These are phyloP conservation scores for Enteromius thamalakanensis DNA, from an alignment of 2,797 vertebrate species.

Conservation along the genomic window DNA sequence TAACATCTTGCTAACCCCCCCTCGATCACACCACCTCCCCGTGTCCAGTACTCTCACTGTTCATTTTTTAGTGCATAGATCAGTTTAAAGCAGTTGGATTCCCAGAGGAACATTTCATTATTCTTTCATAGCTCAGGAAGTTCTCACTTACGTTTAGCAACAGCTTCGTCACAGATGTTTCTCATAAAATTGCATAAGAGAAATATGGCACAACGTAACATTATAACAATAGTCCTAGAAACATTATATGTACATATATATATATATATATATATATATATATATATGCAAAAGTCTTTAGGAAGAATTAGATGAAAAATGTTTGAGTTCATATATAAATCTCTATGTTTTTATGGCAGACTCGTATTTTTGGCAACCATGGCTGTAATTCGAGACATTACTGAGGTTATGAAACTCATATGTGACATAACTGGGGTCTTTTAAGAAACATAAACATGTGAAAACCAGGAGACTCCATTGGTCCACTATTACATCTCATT, in stretches of 20 bases:
- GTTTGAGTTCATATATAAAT: neutral
- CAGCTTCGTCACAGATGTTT: neutral
- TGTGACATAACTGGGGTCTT: neutral
- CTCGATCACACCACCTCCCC: conserved; percentile 52
- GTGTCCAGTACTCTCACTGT: conserved; percentile 66
- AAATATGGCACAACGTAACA: neutral
- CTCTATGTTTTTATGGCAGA: neutral
- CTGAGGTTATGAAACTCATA: neutral
- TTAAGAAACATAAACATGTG: neutral
- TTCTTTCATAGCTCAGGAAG: neutral
- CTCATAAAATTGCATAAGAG: neutral
- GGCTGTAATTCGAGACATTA: neutral
- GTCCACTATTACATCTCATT: neutral
- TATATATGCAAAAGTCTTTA: neutral
- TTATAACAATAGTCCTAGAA: neutral
- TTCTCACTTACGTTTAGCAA: neutral
- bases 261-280: too few relatives aligned
- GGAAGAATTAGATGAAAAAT: neutral
- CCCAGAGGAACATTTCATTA: neutral
- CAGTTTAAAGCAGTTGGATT: neutral
- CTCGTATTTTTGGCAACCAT: neutral
- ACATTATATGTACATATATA: too few relatives aligned
- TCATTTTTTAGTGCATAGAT: conserved; percentile 40
- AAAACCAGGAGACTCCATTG: neutral
- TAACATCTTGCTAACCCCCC: conserved; percentile 67